Conservation (phyloP, 2,797 vertebrate species). For the Cheirogaleus major region DNA sequence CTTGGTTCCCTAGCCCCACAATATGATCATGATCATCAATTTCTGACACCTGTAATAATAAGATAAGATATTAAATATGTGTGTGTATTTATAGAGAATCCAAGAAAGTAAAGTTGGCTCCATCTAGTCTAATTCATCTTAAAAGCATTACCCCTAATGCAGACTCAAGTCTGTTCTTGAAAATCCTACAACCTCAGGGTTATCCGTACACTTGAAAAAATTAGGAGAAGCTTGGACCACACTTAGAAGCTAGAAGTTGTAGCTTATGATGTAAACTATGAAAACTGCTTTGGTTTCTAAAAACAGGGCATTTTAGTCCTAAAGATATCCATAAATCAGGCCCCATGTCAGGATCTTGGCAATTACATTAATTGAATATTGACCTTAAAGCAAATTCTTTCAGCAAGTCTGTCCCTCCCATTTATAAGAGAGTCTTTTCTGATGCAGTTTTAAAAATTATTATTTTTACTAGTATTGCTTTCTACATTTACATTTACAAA, state of each 20-base stretch:
- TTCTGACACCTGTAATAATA: neutral
- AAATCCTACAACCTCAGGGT: neutral
- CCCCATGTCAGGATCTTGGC: conserved; percentile 38
- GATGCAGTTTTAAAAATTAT: neutral
- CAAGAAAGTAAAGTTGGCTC: neutral
- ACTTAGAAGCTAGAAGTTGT: neutral
- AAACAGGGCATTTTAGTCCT: conserved; percentile 35
- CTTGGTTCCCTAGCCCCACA: no score
- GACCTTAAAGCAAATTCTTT: conserved; percentile 69
- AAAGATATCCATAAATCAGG: conserved; percentile 62
- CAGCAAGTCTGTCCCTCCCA: conserved; percentile 21
- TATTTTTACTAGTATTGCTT: neutral
- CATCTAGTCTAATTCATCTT: neutral
- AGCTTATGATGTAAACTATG: neutral
- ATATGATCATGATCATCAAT: rapidly evolving
- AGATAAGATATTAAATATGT: neutral
- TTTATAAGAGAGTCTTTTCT: neutral
- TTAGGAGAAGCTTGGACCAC: neutral
- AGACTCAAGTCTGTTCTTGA: neutral
- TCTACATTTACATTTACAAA: neutral
- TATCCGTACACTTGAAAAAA: neutral
- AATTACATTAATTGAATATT: conserved; percentile 77
- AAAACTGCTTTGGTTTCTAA: conserved; percentile 53
- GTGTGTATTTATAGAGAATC: neutral
- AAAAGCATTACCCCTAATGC: neutral